Base-by-base conservation (phyloP, 2,797 vertebrate species). In the Peromyscus eremicus region DNA sequence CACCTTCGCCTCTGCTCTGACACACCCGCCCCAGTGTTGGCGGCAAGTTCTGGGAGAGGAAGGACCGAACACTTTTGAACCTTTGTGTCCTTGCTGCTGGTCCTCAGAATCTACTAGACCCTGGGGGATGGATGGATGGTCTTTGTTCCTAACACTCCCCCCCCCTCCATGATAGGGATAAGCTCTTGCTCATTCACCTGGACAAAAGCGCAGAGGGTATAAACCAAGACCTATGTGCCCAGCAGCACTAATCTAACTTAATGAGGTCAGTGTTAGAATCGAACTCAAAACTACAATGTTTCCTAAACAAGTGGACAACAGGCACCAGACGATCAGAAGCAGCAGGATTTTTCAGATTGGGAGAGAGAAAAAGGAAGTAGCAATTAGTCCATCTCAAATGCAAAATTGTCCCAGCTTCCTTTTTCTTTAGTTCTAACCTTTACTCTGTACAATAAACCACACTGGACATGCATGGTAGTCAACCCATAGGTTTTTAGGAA, bases 401-500 rank as follows among this genome's bases (percentile, higher is more conserved):
- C 40, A 89, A 94, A 89, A 40, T 13, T 32, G 27, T 80, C 34
- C 49, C 55, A 80, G 70, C 70, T 87, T 93, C 60, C 57, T 91
- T 93, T 92, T 77, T 75, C 91, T 92, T 46, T 68, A 81, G 52
- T 25, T 34, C 52, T 77, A 64, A 83, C 40, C 71, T 95, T 77
- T 49, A 89, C 79, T 90, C 66, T 57, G 19, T 71, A 73, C 77
- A 94, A 77, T 3, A 85, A 95, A 81, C 46, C 60, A 43, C 46
- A 23, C 0, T 66, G 27, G 76, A 29, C 46, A 82, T 49, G 2
- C 40, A 79, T 0, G 88, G 27, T 34, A 64, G 6, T 81, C 79
- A 60, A 27, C 21, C 60, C 79, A 52, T 81, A 43, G 10, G 32
- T 77, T 94, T 89, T 95, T 71, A 95, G 84, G 80, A 92, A 90